Percentiles rank a stretch among this genome's conserved stretches.
Conservation (phyloP, 2,888 invertebrate species). For the Ophion ventricosus region DNA sequence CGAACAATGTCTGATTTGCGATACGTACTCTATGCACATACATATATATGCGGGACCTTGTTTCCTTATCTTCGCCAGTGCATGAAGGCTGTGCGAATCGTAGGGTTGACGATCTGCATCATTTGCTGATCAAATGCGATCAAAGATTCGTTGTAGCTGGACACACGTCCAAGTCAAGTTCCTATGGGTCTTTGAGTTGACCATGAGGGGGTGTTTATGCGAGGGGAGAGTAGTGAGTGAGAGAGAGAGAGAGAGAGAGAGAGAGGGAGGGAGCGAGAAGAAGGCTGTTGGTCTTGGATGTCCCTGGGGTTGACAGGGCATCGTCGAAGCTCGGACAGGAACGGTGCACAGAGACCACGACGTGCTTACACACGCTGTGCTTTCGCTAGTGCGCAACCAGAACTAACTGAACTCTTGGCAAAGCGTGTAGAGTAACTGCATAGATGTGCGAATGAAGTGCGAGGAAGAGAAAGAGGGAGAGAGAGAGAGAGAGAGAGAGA, state of each 20-base stretch:
- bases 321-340: constrained; percentile 61
- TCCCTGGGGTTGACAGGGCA: constrained; percentile 68
- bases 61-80: background rate
- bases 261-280: constrained; percentile 18
- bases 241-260: constrained; percentile 18
- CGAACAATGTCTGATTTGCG: background rate
- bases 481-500: constrained; percentile 24
- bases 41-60: background rate
- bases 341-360: constrained; percentile 31
- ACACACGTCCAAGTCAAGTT: constrained; percentile 64
- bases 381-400: constrained; percentile 37
- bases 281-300: constrained; percentile 63
- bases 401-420: constrained; percentile 50
- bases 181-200: constrained; percentile 52
- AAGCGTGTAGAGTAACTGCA: constrained; percentile 17
- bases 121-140: constrained; percentile 68
- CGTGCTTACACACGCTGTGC: constrained; percentile 24
- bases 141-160: constrained; percentile 62
- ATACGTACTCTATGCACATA: background rate
- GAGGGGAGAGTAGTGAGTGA: constrained; percentile 9
- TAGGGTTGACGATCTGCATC: constrained; percentile 26
- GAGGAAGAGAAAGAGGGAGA: constrained; percentile 19
- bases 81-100: background rate
- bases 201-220: constrained; percentile 5
- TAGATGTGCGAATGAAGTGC: background rate